A percentile compares a stretch with the other conserved stretches of the same genome.
Evolutionary conservation across 1,140 invertebrate genomes (phyloP).

Genomic region (Lamellibrachia luymesi): DNA sequence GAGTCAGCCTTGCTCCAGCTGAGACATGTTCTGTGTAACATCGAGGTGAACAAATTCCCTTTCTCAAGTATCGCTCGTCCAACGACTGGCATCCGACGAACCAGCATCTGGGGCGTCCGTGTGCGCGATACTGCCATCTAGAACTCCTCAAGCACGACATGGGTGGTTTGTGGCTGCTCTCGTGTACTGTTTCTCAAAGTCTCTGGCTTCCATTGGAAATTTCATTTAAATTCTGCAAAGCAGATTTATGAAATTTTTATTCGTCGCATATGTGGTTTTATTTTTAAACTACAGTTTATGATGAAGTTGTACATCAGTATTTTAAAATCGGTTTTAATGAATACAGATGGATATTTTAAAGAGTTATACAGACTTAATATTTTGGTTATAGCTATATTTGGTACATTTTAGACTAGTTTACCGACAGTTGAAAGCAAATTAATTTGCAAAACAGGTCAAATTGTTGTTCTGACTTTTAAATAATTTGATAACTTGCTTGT

Average conservation of each 20-base stretch:
- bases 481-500: no score
- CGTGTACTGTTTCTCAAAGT: neutral
- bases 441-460: neutral
- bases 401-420: neutral
- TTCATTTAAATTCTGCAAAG: neutral
- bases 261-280: neutral
- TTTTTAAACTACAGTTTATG: neutral
- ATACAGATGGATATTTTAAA: neutral
- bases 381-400: neutral
- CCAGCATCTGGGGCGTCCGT: slow-evolving; percentile 83
- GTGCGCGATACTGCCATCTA: slow-evolving; percentile 68
- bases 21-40: slow-evolving; percentile 59
- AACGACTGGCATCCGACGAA: slow-evolving; percentile 78
- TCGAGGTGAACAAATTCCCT: slow-evolving; percentile 69
- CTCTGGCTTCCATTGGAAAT: neutral
- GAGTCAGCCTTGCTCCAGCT: slow-evolving; percentile 64
- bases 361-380: neutral
- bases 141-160: neutral
- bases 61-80: slow-evolving; percentile 83
- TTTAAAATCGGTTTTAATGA: neutral
- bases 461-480: neutral
- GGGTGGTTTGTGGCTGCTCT: neutral
- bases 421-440: neutral
- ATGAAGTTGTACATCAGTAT: neutral
- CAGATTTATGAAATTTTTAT: neutral